Percentiles rank a stretch among this genome's conserved stretches.
Conservation (phyloP, 2,888 invertebrate genomes). For the Eupithecia abbreviata region DNA sequence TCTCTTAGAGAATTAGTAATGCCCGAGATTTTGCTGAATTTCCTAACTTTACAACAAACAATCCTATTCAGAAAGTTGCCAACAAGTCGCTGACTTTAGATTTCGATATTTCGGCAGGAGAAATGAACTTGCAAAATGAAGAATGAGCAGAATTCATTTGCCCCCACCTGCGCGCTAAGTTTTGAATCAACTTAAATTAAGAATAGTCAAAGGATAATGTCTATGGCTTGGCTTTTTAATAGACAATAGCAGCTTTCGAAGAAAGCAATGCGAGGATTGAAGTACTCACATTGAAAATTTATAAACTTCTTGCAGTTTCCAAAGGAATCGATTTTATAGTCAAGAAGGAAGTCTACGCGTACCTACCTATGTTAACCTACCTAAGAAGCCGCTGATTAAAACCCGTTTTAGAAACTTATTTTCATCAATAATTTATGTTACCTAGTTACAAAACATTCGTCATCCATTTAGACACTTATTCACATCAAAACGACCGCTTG, state of each 20-base stretch:
- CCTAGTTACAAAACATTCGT: background rate
- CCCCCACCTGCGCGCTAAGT: background rate
- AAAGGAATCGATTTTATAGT: background rate
- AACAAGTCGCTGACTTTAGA: conserved; percentile 7
- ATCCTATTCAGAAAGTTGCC: conserved; percentile 6
- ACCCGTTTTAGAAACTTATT: background rate
- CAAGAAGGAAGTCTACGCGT: background rate
- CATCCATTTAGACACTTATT: conserved; percentile 10
- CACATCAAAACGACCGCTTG: conserved; percentile 26
- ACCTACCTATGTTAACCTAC: background rate
- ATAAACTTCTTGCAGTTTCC: background rate
- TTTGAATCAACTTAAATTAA: background rate
- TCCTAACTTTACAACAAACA: background rate
- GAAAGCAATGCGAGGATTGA: too few relatives aligned
- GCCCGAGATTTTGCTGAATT: conserved; percentile 5
- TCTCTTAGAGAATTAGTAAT: conserved; percentile 10
- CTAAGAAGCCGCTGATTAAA: background rate
- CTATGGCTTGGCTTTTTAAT: background rate
- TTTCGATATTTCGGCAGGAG: background rate
- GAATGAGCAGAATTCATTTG: background rate
- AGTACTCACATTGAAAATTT: background rate
- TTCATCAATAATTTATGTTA: background rate
- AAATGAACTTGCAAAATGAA: background rate
- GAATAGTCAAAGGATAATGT: background rate
- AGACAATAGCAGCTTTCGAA: background rate